Conservation (phyloP, 2,113 vertebrate species). For the Trematocara marginatum region DNA sequence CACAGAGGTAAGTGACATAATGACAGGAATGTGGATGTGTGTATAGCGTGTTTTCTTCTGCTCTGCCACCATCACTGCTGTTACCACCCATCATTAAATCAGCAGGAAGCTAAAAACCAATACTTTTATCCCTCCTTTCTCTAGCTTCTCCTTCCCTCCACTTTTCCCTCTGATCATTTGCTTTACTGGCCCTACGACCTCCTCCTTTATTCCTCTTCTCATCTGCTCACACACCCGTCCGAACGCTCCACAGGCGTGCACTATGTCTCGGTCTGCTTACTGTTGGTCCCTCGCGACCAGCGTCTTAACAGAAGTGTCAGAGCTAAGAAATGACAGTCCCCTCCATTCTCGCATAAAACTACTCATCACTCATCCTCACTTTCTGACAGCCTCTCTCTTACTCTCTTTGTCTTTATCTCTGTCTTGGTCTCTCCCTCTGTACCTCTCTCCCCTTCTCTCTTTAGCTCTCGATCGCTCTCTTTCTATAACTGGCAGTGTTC, state of each 20-base stretch:
- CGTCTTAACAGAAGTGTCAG: conserved; percentile 49
- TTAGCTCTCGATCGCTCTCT: background rate
- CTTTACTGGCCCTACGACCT: background rate
- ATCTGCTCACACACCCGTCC: background rate
- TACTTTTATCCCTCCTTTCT: conserved; percentile 9
- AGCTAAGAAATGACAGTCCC: conserved; percentile 33
- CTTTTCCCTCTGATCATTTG: conserved; percentile 7
- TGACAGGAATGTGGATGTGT: background rate
- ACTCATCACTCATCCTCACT: conserved; percentile 38
- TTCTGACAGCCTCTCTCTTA: conserved; percentile 34
- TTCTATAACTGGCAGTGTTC: background rate
- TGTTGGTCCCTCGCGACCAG: conserved; percentile 30
- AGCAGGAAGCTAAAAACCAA: conserved; percentile 27
- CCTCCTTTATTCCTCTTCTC: background rate
- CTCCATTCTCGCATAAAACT: conserved; percentile 2
- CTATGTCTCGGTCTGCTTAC: background rate
- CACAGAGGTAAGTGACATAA: conserved; percentile 82
- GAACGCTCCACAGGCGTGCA: background rate
- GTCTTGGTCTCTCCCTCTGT: background rate
- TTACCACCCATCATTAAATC: conserved; percentile 6
- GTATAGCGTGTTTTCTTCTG: background rate
- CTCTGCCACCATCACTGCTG: background rate
- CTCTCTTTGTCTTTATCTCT: background rate
- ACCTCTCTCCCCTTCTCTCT: background rate
- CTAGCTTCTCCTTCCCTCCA: background rate